These are phyloP conservation scores for Dilophus febrilis DNA, from an alignment of 2,888 invertebrate genomes.

Conservation along the genomic window DNA sequence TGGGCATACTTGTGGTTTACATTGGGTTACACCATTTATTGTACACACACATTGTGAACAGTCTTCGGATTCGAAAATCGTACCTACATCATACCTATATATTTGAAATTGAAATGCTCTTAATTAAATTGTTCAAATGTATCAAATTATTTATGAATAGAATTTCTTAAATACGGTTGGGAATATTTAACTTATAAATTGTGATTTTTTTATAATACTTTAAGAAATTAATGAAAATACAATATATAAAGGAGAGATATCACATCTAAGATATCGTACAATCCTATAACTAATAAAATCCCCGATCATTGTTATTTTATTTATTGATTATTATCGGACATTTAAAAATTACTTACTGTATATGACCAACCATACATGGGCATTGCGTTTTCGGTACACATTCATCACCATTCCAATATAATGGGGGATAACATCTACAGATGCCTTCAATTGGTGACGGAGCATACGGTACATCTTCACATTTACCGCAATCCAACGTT, in stretches of 20 bases:
- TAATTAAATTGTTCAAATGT: too few species aligned
- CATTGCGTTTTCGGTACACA: slow-evolving; percentile 59
- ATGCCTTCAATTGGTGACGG: slow-evolving; percentile 15
- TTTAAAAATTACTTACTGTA: slow-evolving; percentile 32
- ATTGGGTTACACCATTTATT: slow-evolving; percentile 52
- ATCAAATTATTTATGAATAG: too few species aligned
- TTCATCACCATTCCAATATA: slow-evolving; percentile 55
- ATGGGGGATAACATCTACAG: slow-evolving; percentile 36
- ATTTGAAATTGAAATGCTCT: too few species aligned
- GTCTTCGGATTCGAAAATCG: slow-evolving; percentile 48
- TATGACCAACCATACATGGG: slow-evolving; percentile 56
- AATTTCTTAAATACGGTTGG: too few species aligned
- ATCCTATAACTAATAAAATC: too few species aligned
- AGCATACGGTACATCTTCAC: slow-evolving; percentile 34
- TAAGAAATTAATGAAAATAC: too few species aligned
- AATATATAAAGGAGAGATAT: too few species aligned
- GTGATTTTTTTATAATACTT: too few species aligned
- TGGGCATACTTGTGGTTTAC: slow-evolving; percentile 50
- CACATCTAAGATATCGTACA: too few species aligned
- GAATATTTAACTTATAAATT: too few species aligned
- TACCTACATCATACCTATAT: slow-evolving; percentile 52
- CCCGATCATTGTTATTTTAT: too few species aligned
- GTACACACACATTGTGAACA: slow-evolving; percentile 69
- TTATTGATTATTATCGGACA: too few species aligned
- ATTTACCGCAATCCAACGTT: slow-evolving; percentile 19